Base-by-base conservation (phyloP, 1,140 invertebrate species). In the Drosophila bifasciata region DNA sequence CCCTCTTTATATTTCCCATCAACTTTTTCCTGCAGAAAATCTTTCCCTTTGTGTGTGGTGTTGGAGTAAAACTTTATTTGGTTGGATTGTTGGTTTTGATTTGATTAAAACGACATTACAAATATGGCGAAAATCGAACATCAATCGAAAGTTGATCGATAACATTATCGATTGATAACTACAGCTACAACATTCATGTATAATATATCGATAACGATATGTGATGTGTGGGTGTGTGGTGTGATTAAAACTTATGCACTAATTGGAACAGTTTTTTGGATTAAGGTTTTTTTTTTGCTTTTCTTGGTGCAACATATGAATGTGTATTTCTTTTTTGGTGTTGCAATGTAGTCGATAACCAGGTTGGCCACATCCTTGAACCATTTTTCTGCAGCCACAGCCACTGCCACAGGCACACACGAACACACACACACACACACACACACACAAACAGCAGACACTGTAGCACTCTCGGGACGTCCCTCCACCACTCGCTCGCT, bases 31-130 rank as follows among this genome's bases (percentile, higher is more conserved):
- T 7, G 7, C 6, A 17, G 28, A 36, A 21, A 6, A 1, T 32
- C 40, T 32, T 1, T 15, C n/a, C 1, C 1, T 8, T 39, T 11
- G n/a, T 13, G 25, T 64, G 61, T 86, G 67, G 83, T 83, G 84
- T 75, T 78, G 75, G 62, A 86, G 73, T 74, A 75, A 69, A 86
- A 79, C 70, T 86, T 86, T 86, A 86, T 86, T 86, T 57, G 39
- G 39, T 21, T 73, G 51, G 46, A 68, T 75, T 88, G 57, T 83
- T 85, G 45, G 23, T 68, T 46, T 68, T 41, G 23, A 72, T 32
- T 36, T 36, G 32, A 36, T 36, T 36, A 36, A 36, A 36, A 36
- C 32, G 78, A 60, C 84, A 71, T 88, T 83, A 88, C 83, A 88
- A 79, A 88, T 88, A 88, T 88, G 83, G 79, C 83, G 56, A 73